A percentile compares a stretch with the other conserved stretches of the same genome.
Conservation (phyloP, 2,888 invertebrate genomes). For the Diaphora mendica region DNA sequence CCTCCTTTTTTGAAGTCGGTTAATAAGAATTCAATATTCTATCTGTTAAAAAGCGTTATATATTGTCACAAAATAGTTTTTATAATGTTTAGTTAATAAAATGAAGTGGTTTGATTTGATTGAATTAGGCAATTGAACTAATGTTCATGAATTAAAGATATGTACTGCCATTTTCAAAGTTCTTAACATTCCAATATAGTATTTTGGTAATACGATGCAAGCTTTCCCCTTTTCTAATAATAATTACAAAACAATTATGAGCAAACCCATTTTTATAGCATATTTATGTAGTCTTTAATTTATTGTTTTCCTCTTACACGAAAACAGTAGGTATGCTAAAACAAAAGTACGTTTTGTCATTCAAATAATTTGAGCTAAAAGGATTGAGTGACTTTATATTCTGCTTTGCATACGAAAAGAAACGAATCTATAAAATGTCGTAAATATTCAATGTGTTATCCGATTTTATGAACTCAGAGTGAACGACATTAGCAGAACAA, state of each 20-base stretch:
- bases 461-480: background rate
- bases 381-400: conserved; percentile 19
- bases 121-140: background rate
- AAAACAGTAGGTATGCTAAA: conserved; percentile 28
- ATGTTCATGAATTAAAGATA: background rate
- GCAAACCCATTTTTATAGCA: conserved; percentile 20
- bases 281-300: conserved; percentile 29
- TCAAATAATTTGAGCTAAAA: conserved; percentile 11
- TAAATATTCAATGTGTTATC: conserved; percentile 1
- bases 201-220: conserved; percentile 9
- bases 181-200: background rate
- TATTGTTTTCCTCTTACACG: conserved; percentile 25
- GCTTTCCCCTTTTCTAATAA: conserved; percentile 15
- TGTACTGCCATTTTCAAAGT: background rate
- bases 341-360: conserved; percentile 13
- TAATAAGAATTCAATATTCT: too few relatives aligned
- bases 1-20: too few relatives aligned
- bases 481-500: background rate
- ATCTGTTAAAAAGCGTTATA: too few relatives aligned
- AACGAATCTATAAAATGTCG: conserved; percentile 6
- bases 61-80: too few relatives aligned
- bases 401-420: conserved; percentile 17
- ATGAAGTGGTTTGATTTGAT: background rate
- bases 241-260: conserved; percentile 30
- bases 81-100: too few relatives aligned